Evolutionary conservation across 2,888 invertebrate genomes (phyloP).

Genomic region (Agrotis clavis): DNA sequence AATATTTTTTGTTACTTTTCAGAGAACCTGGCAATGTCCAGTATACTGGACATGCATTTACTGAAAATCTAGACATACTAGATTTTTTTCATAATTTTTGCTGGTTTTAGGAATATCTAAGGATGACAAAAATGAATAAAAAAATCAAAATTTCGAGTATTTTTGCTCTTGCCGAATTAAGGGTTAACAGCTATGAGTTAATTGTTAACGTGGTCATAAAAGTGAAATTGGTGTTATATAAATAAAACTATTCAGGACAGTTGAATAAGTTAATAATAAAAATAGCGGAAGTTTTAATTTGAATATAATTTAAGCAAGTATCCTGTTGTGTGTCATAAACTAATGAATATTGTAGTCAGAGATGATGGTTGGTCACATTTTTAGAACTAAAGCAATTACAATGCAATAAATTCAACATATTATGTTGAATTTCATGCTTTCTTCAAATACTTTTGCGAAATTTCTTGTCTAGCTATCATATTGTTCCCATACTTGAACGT

Average conservation of each 20-base stretch:
- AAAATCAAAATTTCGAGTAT: too few species aligned
- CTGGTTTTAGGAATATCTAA: too few species aligned
- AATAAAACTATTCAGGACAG: slow-evolving; percentile 47
- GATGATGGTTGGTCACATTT: slow-evolving; percentile 2
- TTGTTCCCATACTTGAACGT: slow-evolving; percentile 42
- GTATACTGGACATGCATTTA: too few species aligned
- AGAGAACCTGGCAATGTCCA: too few species aligned
- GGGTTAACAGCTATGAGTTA: slow-evolving; percentile 36
- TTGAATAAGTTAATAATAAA: slow-evolving; percentile 25
- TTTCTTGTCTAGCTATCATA: slow-evolving; percentile 21
- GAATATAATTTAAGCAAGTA: slow-evolving; percentile 33
- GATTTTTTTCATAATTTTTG: too few species aligned
- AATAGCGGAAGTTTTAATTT: slow-evolving; percentile 37
- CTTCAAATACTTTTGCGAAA: slow-evolving; percentile 40
- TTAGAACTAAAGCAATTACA: slow-evolving; percentile 19
- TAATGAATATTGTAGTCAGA: slow-evolving; percentile 1
- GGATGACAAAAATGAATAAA: too few species aligned
- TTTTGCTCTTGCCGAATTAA: too few species aligned
- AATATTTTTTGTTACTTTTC: too few species aligned
- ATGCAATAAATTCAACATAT: too few species aligned
- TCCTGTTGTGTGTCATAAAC: slow-evolving; percentile 17
- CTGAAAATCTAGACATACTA: too few species aligned
- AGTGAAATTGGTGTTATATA: slow-evolving; percentile 66
- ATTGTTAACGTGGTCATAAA: slow-evolving; percentile 56
- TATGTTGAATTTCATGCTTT: slow-evolving; percentile 27